Evolutionary conservation across 2,888 invertebrate species (phyloP), one percentile per base, ranked within the genome.

Genomic region (Pandemis cinnamomeana): DNA sequence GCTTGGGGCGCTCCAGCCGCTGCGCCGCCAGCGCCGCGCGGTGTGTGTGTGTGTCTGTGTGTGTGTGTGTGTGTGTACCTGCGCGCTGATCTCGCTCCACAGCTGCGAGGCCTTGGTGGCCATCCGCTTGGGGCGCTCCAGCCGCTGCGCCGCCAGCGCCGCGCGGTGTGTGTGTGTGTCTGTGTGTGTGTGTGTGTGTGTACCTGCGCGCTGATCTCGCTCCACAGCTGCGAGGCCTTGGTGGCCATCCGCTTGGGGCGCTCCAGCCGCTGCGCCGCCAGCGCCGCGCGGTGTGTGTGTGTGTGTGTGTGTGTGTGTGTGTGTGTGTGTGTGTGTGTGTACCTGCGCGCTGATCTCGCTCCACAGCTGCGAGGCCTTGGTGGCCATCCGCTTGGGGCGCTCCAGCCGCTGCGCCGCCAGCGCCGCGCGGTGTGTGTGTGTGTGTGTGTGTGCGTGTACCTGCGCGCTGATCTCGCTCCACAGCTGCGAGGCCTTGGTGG

Each of bases 41-140:
- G 88, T 99, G 98, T n/a, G n/a, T n/a, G n/a, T n/a, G n/a, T n/a
- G n/a, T n/a, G n/a, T n/a, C n/a, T 36, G 27, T 4, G 27, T 36
- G 27, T 36, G 27, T 4, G 27, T 36, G 27, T 4, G 27, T 7
- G 44, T 8, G 44, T 53, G 3, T 55, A 91, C 93, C 90, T 93
- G 93, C 0, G 87, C 80, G 0, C 86, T 95, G 77, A 99, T 99
- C 94, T 99, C 99, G 10, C 93, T 91, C 97, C 98, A 98, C 86
- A 96, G 97, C 75, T 96, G 95, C 64, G 93, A 91, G 15, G 97
- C 97, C 78, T 97, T 96, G 51, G 95, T 94, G 48, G 95, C 91
- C 86, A 99, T 92, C 69, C 97, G 97, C 91, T 99, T 99, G 0
- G 99, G 99, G 84, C 98, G 97, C 90, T 99, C 99, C 71, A 99